Evolutionary conservation across 2,113 vertebrate species (phyloP), one percentile per base, ranked within the genome.

Genomic region (Callipepla californica): DNA sequence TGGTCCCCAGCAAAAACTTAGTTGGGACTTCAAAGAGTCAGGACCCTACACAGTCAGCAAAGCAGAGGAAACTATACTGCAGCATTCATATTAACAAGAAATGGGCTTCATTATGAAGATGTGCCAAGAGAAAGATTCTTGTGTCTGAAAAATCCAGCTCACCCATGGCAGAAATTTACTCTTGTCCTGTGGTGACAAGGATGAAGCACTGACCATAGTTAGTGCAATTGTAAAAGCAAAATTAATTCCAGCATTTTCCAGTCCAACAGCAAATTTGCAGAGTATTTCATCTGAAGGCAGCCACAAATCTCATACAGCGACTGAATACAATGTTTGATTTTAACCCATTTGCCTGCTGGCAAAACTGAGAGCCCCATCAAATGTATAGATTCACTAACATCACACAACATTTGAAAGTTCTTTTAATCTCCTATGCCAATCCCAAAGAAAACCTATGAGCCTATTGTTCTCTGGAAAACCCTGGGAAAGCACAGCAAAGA

Each of bases 201-300:
- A 63, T 75, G 82, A 92, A 96, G 26, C n/a, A 81, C 32, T 90
- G 81, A 92, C 63, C 79, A 59, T 23, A 40, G 16, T 22, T 23
- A 40, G 16, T 22, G 11, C 68, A 89, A 80, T 40, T 80, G 38
- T 70, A 89, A 89, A 65, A 82, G n/a, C 30, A 87, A 95, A 92
- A 94, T 92, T 87, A 93, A 80, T 85, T 87, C 85, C 81, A 92
- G 63, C 11, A 57, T 89, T 94, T 94, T 85, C 70, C 67, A 67
- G 51, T 59, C 40, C 55, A 74, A 67, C 70, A 34, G 42, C 67
- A 59, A 73, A 79, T 85, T 90, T 30, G 42, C 63, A 51, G 61
- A 85, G 61, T 51, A 59, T 77, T 95, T 74, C 9, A 55, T 86
- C 75, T n/a, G 58, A 75, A 87, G 83, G 63, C 50, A 87, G 70